Percentiles rank a stretch among this genome's conserved stretches.
phyloP scores from a whole-genome alignment of 2,113 vertebrate genomes.

The Madoqua kirkii region DNA sequence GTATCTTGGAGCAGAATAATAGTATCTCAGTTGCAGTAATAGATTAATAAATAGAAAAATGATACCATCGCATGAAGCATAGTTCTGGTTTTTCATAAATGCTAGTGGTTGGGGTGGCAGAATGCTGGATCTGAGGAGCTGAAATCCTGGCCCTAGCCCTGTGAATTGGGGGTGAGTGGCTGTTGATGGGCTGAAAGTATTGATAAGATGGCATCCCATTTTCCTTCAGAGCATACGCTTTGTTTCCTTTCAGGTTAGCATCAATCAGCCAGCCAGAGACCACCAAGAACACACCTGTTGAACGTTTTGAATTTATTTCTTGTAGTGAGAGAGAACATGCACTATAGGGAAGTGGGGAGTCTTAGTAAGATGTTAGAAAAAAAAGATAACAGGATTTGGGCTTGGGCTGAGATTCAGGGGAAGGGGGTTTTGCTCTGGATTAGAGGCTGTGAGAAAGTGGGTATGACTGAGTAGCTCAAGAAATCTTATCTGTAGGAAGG shows the following conservation, averaged over 20 bases:
- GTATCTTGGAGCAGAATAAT: neutral
- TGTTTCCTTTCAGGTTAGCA: neutral
- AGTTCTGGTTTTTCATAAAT: neutral
- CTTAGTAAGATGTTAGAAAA: neutral
- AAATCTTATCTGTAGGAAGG: neutral
- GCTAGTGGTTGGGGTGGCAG: neutral
- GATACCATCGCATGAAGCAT: neutral
- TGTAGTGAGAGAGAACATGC: neutral
- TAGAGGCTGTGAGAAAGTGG: neutral
- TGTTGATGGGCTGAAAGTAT: neutral
- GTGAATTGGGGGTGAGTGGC: neutral
- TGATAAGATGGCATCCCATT: neutral
- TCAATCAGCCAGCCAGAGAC: neutral
- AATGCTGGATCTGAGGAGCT: neutral
- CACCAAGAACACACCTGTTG: neutral
- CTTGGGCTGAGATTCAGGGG: neutral
- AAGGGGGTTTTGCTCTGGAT: neutral
- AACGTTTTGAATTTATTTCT: neutral
- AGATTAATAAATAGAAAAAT: neutral
- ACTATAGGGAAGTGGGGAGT: neutral
- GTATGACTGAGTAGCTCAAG: neutral
- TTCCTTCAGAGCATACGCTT: neutral
- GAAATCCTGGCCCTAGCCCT: neutral
- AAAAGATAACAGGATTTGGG: neutral
- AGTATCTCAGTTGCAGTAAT: neutral